Conservation (phyloP, 2,888 invertebrate species). For the Spialia ferax region DNA sequence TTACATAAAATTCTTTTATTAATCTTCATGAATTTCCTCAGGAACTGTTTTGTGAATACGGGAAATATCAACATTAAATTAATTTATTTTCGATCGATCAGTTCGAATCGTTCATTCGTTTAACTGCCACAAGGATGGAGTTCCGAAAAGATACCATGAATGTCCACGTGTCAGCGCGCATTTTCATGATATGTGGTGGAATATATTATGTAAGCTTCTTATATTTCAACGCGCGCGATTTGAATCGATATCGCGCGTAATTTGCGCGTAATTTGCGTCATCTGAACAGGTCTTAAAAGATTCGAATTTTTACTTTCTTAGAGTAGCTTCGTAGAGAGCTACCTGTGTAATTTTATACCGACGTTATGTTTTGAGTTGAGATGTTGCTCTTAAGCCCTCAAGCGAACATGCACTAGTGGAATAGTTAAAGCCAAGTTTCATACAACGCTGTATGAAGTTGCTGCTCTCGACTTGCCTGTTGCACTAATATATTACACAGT, state of each 20-base stretch:
- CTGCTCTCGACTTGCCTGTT: slow-evolving; percentile 23
- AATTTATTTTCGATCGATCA: too few relatives aligned
- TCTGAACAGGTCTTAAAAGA: too few relatives aligned
- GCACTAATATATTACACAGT: slow-evolving; percentile 4
- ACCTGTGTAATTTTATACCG: not conserved
- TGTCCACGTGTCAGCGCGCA: not conserved
- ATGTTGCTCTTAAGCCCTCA: slow-evolving; percentile 45
- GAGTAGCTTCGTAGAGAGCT: not conserved
- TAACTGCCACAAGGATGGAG: not conserved
- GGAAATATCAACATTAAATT: too few relatives aligned
- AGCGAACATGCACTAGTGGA: slow-evolving; percentile 56
- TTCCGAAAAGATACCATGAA: not conserved
- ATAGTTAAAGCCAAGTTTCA: slow-evolving; percentile 67
- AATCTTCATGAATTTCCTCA: too few relatives aligned
- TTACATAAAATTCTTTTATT: too few relatives aligned
- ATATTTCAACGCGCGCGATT: too few relatives aligned
- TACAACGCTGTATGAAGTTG: slow-evolving; percentile 31
- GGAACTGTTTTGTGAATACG: not conserved
- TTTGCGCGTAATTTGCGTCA: too few relatives aligned
- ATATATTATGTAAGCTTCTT: too few relatives aligned
- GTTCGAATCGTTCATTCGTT: not conserved
- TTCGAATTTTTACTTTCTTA: too few relatives aligned
- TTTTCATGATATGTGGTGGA: too few relatives aligned
- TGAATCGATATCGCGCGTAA: too few relatives aligned
- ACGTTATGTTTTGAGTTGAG: slow-evolving; percentile 1